These are phyloP conservation scores for Balanococcus diminutus DNA, from an alignment of 2,888 invertebrate species.

Conservation along the genomic window DNA sequence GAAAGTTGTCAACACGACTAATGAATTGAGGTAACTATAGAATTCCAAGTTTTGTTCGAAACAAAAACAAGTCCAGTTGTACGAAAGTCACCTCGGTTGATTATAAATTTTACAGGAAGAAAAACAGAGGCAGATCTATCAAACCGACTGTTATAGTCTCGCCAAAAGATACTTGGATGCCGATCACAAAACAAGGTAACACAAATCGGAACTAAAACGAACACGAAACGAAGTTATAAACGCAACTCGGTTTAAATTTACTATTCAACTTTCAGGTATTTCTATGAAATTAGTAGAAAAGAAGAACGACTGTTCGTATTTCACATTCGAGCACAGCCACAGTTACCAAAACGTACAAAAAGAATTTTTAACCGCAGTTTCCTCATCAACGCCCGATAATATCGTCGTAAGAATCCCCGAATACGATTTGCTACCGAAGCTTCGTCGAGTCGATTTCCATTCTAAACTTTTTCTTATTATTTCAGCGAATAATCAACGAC, in stretches of 20 bases:
- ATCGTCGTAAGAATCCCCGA: conserved; percentile 67
- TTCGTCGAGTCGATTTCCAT: background rate
- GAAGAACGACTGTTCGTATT: conserved; percentile 67
- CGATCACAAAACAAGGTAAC: conserved; percentile 70
- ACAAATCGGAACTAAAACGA: background rate
- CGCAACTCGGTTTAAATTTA: background rate
- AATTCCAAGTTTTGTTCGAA: background rate
- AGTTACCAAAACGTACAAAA: conserved; percentile 77
- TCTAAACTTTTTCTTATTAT: conserved; percentile 56
- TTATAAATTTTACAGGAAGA: conserved; percentile 64
- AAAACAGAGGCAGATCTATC: conserved; percentile 66
- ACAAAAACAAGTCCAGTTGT: background rate
- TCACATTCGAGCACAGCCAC: conserved; percentile 75
- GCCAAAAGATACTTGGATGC: conserved; percentile 76
- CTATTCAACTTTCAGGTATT: conserved; percentile 63
- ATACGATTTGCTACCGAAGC: background rate
- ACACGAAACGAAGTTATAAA: too few species aligned
- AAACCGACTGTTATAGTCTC: conserved; percentile 73
- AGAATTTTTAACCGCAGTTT: conserved; percentile 77
- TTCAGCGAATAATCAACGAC: conserved; percentile 71
- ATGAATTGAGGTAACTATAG: conserved; percentile 60
- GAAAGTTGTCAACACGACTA: conserved; percentile 72
- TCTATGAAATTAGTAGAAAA: conserved; percentile 72
- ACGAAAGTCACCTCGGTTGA: background rate
- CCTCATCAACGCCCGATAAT: conserved; percentile 78